These are phyloP conservation scores for Vireo altiloquus DNA, from an alignment of 2,113 vertebrate species.

Conservation along the genomic window DNA sequence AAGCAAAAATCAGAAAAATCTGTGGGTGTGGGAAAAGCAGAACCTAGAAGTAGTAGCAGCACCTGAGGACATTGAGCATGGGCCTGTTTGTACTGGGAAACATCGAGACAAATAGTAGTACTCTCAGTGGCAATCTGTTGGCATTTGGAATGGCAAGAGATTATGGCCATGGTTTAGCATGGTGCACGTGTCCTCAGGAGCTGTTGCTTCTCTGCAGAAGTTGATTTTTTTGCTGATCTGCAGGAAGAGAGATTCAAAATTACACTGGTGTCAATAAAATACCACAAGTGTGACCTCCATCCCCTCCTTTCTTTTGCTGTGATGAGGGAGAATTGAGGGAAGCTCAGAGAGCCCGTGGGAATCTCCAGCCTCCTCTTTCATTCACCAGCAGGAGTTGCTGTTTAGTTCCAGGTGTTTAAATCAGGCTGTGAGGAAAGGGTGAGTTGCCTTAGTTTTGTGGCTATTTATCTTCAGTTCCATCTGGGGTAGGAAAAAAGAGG, in stretches of 20 bases:
- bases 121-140: neutral
- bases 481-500: neutral
- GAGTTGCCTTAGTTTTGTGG: neutral
- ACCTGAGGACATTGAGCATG: neutral
- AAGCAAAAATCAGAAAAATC: neutral
- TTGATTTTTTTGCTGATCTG: neutral
- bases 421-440: neutral
- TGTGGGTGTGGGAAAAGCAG: neutral
- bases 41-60: neutral
- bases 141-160: neutral
- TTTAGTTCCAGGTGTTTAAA: neutral
- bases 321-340: neutral
- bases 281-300: neutral
- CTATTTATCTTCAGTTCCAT: neutral
- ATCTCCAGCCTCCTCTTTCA: neutral
- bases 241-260: neutral
- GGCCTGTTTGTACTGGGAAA: neutral
- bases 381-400: accelerated
- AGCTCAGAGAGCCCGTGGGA: accelerated
- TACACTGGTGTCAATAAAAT: neutral
- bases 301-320: neutral
- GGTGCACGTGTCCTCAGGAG: neutral
- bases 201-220: neutral
- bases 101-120: neutral
- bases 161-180: neutral